Conservation (phyloP, 64 coral and sea anemone species). For the Montipora cactus region DNA sequence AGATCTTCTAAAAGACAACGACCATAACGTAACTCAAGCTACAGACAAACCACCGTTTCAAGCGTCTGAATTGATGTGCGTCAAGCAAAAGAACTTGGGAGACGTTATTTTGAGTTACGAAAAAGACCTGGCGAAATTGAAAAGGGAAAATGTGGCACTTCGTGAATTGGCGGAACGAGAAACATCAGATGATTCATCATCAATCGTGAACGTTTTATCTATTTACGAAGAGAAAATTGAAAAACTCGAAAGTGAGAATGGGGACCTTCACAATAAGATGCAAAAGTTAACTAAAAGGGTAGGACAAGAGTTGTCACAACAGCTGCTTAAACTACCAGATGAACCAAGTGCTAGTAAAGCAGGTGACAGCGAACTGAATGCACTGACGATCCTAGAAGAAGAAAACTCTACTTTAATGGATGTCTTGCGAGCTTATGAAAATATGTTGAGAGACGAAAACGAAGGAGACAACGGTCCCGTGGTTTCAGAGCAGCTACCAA, state of each 20-base stretch:
- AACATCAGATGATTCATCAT: constrained; percentile 25
- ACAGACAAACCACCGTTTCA: not conserved
- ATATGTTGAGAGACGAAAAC: not conserved
- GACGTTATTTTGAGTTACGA: constrained; percentile 57
- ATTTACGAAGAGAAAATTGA: constrained; percentile 71
- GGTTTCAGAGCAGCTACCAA: not conserved
- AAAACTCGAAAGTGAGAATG: constrained; percentile 48
- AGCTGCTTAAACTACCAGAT: constrained; percentile 43
- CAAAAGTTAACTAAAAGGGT: constrained; percentile 61
- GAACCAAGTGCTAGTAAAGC: not conserved
- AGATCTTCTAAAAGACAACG: not conserved
- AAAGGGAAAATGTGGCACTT: constrained; percentile 54
- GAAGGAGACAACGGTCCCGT: not conserved
- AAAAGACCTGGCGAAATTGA: constrained; percentile 47
- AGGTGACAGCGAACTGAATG: not conserved
- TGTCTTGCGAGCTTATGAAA: constrained; percentile 27
- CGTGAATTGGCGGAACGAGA: constrained; percentile 29
- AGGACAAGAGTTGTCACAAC: constrained; percentile 59
- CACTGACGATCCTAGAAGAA: not conserved
- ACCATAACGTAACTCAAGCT: not conserved
- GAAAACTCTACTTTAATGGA: not conserved
- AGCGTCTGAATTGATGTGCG: constrained; percentile 2
- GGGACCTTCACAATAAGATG: constrained; percentile 55
- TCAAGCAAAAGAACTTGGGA: constrained; percentile 1
- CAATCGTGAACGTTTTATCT: constrained; percentile 15